Evolutionary conservation across 1,140 invertebrate genomes (phyloP).

Genomic region (Dreissena polymorpha): DNA sequence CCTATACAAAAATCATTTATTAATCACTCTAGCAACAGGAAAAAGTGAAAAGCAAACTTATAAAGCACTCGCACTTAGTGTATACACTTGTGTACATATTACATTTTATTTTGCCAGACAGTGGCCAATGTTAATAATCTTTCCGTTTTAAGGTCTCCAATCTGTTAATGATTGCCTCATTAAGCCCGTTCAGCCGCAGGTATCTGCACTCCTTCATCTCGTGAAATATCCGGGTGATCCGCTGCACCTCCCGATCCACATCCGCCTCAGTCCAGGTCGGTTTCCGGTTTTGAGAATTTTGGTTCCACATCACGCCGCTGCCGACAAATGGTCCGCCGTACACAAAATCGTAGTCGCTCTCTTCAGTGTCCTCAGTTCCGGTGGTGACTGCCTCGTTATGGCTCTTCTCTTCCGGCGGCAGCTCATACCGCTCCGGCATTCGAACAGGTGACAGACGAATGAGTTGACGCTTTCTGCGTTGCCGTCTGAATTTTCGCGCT

Average conservation of each 20-base stretch:
- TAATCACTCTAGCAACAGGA: no score
- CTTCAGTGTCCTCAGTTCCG: conserved; percentile 19
- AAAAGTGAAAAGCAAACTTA: no score
- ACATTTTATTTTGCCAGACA: no score
- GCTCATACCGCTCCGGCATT: background rate
- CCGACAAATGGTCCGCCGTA: conserved; percentile 48
- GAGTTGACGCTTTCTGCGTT: conserved; percentile 21
- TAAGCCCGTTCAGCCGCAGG: conserved; percentile 36
- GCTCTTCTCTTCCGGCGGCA: background rate
- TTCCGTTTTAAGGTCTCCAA: background rate
- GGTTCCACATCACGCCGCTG: conserved; percentile 47
- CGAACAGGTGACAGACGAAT: conserved; percentile 30
- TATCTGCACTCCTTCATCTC: conserved; percentile 50
- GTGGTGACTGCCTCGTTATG: background rate
- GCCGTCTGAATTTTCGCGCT: conserved; percentile 38
- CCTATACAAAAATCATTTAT: no score
- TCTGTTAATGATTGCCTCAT: conserved; percentile 38
- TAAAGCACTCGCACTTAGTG: background rate
- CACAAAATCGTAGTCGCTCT: conserved; percentile 44
- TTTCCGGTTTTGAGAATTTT: conserved; percentile 11
- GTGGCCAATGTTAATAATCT: no score
- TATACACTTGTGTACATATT: no score
- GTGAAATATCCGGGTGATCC: conserved; percentile 34
- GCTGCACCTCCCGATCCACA: conserved; percentile 39
- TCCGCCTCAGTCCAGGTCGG: conserved; percentile 48